Conservation (phyloP, 2,888 invertebrate species). For the Neoitamus cyanurus region DNA sequence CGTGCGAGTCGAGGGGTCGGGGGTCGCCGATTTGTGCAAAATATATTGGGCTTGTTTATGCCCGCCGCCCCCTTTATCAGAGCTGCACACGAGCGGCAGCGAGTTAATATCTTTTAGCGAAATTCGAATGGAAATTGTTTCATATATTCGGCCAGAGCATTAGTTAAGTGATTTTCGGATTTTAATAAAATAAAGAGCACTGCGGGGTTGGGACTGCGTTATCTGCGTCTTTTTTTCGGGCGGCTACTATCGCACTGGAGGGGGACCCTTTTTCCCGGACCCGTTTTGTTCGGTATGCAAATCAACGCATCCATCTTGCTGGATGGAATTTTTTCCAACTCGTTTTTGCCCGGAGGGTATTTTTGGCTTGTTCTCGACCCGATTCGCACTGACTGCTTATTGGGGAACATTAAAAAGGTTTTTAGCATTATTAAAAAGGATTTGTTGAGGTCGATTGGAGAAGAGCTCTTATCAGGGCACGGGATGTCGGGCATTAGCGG, state of each 20-base stretch:
- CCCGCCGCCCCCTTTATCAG: slow-evolving; percentile 26
- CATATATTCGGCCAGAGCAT: slow-evolving; percentile 42
- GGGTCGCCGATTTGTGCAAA: background rate
- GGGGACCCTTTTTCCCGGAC: background rate
- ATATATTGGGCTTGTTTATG: slow-evolving; percentile 22
- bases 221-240: slow-evolving; percentile 12
- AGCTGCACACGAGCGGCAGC: background rate
- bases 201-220: slow-evolving; percentile 1
- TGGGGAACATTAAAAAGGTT: slow-evolving; percentile 13
- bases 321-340: slow-evolving; percentile 16
- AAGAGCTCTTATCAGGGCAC: background rate
- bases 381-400: slow-evolving; percentile 19
- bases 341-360: background rate
- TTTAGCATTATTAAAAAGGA: slow-evolving; percentile 27
- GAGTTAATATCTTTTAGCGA: slow-evolving; percentile 40
- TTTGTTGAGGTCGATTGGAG: background rate
- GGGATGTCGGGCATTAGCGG: background rate
- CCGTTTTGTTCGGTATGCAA: slow-evolving; percentile 26
- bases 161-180: slow-evolving; percentile 52
- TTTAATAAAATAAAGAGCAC: slow-evolving; percentile 52
- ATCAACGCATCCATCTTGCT: slow-evolving; percentile 42
- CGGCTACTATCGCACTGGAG: background rate
- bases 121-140: slow-evolving; percentile 36
- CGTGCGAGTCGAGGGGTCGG: background rate
- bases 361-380: background rate